Evolutionary conservation across 2,113 vertebrate genomes (phyloP).

Genomic region (Chionis minor): DNA sequence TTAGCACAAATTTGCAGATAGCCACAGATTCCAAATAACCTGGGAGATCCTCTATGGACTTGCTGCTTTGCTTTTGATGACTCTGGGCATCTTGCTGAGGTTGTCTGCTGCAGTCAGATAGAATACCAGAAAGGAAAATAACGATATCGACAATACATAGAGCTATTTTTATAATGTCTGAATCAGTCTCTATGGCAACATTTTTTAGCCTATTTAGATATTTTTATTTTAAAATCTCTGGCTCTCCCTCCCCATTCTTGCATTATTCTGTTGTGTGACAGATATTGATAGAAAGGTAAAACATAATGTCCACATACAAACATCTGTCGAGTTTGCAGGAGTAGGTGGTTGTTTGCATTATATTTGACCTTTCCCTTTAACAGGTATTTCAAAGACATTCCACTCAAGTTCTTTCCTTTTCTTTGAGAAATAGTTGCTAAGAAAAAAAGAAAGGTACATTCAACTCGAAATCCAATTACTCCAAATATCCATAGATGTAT

Average conservation of each 20-base stretch:
- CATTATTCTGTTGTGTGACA: not conserved
- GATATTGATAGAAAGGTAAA: not conserved
- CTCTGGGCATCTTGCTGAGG: not conserved
- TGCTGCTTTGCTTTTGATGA: not conserved
- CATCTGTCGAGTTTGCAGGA: not conserved
- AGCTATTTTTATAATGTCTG: not conserved
- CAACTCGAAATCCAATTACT: not conserved
- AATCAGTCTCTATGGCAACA: constrained; percentile 5
- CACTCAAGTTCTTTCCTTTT: not conserved
- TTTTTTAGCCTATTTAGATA: constrained; percentile 16
- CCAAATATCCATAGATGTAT: not conserved
- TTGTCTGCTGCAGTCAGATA: not conserved
- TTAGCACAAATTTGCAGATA: not conserved
- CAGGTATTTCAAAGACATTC: not conserved
- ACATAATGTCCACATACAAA: not conserved
- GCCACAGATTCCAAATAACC: not conserved
- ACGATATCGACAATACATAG: not conserved
- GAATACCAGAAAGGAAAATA: not conserved
- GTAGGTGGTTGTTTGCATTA: not conserved
- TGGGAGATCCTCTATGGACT: not conserved
- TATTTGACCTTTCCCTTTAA: constrained; percentile 8
- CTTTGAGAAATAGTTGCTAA: not conserved
- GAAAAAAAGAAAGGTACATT: not conserved
- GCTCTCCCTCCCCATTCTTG: not conserved
- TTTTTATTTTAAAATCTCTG: not conserved